Evolutionary conservation across 2,888 invertebrate species (phyloP), one percentile per base, ranked within the genome.

Genomic region (Monoplex corrugatus): DNA sequence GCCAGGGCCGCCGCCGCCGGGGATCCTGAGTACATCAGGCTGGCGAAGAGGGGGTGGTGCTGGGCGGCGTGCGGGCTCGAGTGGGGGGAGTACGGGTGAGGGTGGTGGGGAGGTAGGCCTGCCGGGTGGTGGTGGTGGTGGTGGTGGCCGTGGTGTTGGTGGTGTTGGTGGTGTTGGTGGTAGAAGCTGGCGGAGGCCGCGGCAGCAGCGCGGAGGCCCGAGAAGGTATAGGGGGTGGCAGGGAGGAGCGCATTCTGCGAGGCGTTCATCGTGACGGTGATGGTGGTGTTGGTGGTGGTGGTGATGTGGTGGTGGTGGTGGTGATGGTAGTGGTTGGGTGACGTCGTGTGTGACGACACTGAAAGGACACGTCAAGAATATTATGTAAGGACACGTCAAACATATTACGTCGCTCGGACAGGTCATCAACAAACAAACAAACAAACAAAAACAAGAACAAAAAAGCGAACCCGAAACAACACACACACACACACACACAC

Each of bases 161-260:
- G n/a, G n/a, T n/a, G n/a, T n/a, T n/a, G 88, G 28, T 89, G 90
- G 32, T 91, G 90, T 50, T 92, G 92, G 40, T 89, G 68, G 82
- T 92, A 92, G 72, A 93, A 90, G 86, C 75, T 43, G 83, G 86
- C 82, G 68, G 89, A 45, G 44, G 75, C 78, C 35, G 50, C 82
- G 38, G 50, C 85, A 35, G 84, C 87, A 13, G 87, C 8, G 38
- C 82, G 63, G 68, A 45, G 90, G 45, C 57, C 78, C 2, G 45
- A 72, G 63, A 84, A 57, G 50, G 72, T 68, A 78, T 87, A 87
- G 45, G 72, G 57, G 87, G 68, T 78, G 72, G 87, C 28, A 23
- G 87, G 87, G 5, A 87, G 28, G 10, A 82, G 38, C 19, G 50
- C 50, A 83, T 68, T 83, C 63, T 19, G 0, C 80, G 82, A 43